These are phyloP conservation scores for Melipona quadrifasciata DNA, from an alignment of 1,140 invertebrate species.

Conservation along the genomic window DNA sequence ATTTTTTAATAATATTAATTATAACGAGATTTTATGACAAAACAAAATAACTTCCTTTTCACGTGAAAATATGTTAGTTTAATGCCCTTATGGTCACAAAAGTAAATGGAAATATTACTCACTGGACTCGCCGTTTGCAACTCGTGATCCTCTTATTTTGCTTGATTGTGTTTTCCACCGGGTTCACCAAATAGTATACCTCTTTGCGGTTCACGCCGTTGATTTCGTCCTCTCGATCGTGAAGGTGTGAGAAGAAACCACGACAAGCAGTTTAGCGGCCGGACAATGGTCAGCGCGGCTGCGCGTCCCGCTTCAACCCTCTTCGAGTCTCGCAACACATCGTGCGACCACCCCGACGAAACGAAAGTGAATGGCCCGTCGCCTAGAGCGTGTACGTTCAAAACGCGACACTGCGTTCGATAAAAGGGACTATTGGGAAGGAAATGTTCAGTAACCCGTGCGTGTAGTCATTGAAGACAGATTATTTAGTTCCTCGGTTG, in stretches of 20 bases:
- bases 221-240: conserved; percentile 1
- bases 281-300: conserved; percentile 75
- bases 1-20: too few relatives aligned
- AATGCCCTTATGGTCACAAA: neutral
- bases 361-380: conserved; percentile 62
- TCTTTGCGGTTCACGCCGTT: neutral
- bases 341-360: conserved; percentile 60
- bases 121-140: conserved; percentile 62
- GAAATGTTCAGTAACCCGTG: neutral
- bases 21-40: too few relatives aligned
- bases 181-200: neutral
- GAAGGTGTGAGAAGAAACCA: conserved; percentile 43
- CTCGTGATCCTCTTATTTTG: conserved; percentile 63
- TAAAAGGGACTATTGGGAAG: neutral
- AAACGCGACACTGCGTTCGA: neutral
- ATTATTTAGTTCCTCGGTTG: neutral
- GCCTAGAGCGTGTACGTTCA: neutral
- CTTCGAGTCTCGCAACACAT: neutral
- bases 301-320: conserved; percentile 61
- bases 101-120: conserved; percentile 30
- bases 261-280: conserved; percentile 36
- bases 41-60: neutral
- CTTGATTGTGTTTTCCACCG: neutral
- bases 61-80: neutral
- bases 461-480: too few relatives aligned